Conservation (phyloP, 2,888 invertebrate species). For the Keiferia lycopersicella region DNA sequence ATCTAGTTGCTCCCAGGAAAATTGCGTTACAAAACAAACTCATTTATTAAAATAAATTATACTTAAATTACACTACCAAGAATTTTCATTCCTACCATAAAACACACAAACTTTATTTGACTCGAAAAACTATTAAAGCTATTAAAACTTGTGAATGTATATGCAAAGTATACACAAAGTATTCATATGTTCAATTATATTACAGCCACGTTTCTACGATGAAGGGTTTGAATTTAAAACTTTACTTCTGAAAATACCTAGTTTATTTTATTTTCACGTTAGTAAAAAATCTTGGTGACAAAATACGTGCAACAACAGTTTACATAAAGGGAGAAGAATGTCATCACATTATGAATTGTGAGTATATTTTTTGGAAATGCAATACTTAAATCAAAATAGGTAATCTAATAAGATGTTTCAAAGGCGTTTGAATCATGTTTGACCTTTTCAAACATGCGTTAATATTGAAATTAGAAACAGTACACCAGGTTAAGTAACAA, state of each 20-base stretch:
- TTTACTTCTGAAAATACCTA: too few relatives aligned
- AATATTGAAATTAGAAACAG: constrained; percentile 31
- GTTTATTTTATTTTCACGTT: too few relatives aligned
- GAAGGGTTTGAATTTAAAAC: background rate
- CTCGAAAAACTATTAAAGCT: constrained; percentile 5
- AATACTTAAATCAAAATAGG: background rate
- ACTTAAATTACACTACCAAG: constrained; percentile 18
- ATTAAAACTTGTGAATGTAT: background rate
- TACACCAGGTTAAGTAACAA: constrained; percentile 11
- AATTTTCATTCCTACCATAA: constrained; percentile 14
- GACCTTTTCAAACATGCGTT: constrained; percentile 24
- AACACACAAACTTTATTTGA: background rate
- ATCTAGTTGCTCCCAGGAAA: constrained; percentile 19
- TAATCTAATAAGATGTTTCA: constrained; percentile 8
- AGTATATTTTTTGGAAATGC: background rate
- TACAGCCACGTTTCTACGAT: background rate
- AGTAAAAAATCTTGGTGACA: too few relatives aligned
- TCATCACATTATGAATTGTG: too few relatives aligned
- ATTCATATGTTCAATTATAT: background rate
- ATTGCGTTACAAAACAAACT: constrained; percentile 16
- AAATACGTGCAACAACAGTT: too few relatives aligned
- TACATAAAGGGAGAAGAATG: too few relatives aligned
- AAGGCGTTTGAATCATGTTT: constrained; percentile 10
- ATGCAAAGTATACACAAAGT: background rate
- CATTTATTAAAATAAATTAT: constrained; percentile 21